Conservation (phyloP, 2,888 invertebrate genomes). For the Julus scandinavius region DNA sequence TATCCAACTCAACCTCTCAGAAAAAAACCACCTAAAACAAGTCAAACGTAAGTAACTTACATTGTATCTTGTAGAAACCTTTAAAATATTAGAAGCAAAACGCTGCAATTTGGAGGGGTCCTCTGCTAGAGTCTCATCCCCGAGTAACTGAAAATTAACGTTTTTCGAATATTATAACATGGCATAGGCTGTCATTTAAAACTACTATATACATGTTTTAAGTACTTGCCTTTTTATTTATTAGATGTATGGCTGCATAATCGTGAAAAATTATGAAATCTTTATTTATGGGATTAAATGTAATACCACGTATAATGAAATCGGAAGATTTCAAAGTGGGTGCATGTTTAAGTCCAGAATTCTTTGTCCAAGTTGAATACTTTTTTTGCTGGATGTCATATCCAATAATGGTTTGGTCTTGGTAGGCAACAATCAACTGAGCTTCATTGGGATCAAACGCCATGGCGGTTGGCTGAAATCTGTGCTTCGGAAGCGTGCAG, state of each 20-base stretch:
- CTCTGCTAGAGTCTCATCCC: not conserved
- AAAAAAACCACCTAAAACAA: not conserved
- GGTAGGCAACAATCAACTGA: slow-evolving; percentile 77
- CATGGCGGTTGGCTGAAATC: slow-evolving; percentile 77
- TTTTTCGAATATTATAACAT: not conserved
- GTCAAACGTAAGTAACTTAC: slow-evolving; percentile 11
- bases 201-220: not conserved
- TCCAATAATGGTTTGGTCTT: slow-evolving; percentile 73
- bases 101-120: not conserved
- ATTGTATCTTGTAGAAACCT: slow-evolving; percentile 26
- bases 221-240: slow-evolving; percentile 44
- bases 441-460: slow-evolving; percentile 73
- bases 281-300: slow-evolving; percentile 2
- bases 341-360: not conserved
- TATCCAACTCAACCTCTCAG: no score
- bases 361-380: slow-evolving; percentile 33
- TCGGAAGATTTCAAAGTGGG: not conserved
- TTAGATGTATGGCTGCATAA: not conserved
- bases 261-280: slow-evolving; percentile 48
- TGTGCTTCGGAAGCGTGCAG: slow-evolving; percentile 77
- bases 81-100: slow-evolving; percentile 20
- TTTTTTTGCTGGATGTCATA: not conserved
- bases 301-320: slow-evolving; percentile 43
- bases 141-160: slow-evolving; percentile 44
- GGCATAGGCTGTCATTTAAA: not conserved